Evolutionary conservation across 1,140 invertebrate genomes (phyloP), one percentile per base, ranked within the genome.

Genomic region (Nebria ingens): DNA sequence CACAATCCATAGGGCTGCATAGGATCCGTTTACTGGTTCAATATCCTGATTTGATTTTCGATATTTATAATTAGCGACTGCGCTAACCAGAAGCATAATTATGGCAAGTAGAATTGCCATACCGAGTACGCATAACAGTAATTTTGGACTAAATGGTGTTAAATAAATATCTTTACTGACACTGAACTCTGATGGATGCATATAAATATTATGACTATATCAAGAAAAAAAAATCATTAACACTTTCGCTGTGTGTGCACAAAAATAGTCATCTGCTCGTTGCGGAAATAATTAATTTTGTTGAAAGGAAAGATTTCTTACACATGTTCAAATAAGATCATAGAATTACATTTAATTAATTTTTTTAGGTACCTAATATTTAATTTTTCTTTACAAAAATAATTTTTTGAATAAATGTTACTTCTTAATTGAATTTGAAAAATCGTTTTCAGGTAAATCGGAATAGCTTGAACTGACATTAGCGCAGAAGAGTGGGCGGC

Each of bases 151-250:
- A 57, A 83, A 83, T 0, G 81, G 80, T 21, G 76, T 75, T 15
- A 81, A 55, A 64, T 81, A 83, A 67, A 83, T 82, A 56, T 83
- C 78, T 1, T 78, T 71, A 19, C 79, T 76, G 9, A 75, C 74
- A 6, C 77, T 76, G 2, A 75, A 77, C 53, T 79, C 76, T 59
- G 80, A 72, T 9, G 79, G 79, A 21, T 78, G 74, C 42, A 81
- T 79, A 59, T 82, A 83, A 59, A 83, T 80, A 45, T 81, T 81
- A 59, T 75, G 77, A 71, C 80, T 82, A 34, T n/a, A n/a, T n/a
- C n/a, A n/a, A n/a, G n/a, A n/a, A n/a, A n/a, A n/a, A n/a, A n/a
- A n/a, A n/a, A n/a, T n/a, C n/a, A n/a, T n/a, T n/a, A n/a, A n/a
- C n/a, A n/a, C n/a, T n/a, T n/a, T n/a, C n/a, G n/a, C n/a, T n/a